phyloP scores from a whole-genome alignment of 2,888 invertebrate genomes.

The Heliconius aoede region DNA sequence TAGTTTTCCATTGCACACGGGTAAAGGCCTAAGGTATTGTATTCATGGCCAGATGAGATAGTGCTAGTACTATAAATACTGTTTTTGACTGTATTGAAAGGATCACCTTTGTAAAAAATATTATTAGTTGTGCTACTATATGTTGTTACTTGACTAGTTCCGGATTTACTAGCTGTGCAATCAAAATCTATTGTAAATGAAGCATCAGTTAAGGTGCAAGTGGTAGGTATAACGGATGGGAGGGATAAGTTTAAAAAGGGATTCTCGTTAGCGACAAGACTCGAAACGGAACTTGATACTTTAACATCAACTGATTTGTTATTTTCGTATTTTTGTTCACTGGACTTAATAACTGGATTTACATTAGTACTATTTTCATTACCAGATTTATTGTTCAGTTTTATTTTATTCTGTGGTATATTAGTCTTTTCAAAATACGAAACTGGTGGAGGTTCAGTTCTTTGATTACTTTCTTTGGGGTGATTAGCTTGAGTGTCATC shows the following conservation, averaged over 20 bases:
- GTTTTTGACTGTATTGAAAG: constrained; percentile 71
- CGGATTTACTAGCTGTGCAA: constrained; percentile 68
- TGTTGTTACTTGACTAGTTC: constrained; percentile 61
- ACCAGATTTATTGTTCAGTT: constrained; percentile 6
- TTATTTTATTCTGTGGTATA: constrained; percentile 22
- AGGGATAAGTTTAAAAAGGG: constrained; percentile 74
- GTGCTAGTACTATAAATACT: constrained; percentile 77
- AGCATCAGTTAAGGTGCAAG: constrained; percentile 63
- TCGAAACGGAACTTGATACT: constrained; percentile 48
- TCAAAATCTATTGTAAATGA: constrained; percentile 74
- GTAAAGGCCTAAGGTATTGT: constrained; percentile 74
- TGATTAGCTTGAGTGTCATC: constrained; percentile 65
- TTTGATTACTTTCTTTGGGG: constrained; percentile 52
- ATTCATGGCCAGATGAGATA: constrained; percentile 76
- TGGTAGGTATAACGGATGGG: constrained; percentile 69
- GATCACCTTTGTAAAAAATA: constrained; percentile 76
- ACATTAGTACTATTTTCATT: constrained; percentile 48
- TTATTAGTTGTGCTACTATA: constrained; percentile 66
- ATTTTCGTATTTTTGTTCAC: constrained; percentile 60
- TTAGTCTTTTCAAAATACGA: constrained; percentile 63
- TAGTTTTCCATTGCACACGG: constrained; percentile 81
- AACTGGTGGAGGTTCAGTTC: constrained; percentile 56
- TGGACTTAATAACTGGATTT: constrained; percentile 56
- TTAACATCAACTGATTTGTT: constrained; percentile 59
- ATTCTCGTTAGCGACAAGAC: constrained; percentile 62